A percentile compares a stretch with the other conserved stretches of the same genome.
Evolutionary conservation across 2,113 vertebrate genomes (phyloP).

Genomic region (Blennius ocellaris): DNA sequence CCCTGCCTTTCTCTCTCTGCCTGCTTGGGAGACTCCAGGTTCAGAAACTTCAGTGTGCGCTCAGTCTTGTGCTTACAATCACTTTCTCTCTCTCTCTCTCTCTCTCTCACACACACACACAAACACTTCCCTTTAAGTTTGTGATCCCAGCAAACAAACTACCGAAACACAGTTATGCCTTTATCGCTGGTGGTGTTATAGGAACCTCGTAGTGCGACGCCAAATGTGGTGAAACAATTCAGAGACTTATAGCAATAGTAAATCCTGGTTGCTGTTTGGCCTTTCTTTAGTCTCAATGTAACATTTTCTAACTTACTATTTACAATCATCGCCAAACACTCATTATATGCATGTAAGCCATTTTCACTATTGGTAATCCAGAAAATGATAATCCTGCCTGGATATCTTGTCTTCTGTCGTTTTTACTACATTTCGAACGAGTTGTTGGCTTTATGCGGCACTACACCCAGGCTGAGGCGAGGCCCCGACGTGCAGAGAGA

Average conservation of each 20-base stretch:
- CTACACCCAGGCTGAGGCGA: conserved; percentile 24
- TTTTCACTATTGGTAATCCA: conserved; percentile 31
- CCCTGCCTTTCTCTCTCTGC: conserved; percentile 2
- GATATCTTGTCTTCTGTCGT: conserved; percentile 40
- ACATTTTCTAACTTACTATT: conserved; percentile 29
- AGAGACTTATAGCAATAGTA: conserved; percentile 75
- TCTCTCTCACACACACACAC: conserved; percentile 21
- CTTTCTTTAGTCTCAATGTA: conserved; percentile 56
- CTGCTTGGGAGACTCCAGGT: conserved; percentile 44
- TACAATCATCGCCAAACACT: conserved; percentile 63
- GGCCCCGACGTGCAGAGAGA: conserved; percentile 49
- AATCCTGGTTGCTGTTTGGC: conserved; percentile 72
- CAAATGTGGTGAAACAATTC: conserved; percentile 39
- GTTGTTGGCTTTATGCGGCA: conserved; percentile 26
- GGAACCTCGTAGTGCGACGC: conserved; percentile 52
- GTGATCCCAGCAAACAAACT: conserved; percentile 63
- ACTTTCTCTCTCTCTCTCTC: conserved; percentile 19
- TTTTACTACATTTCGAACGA: conserved; percentile 38
- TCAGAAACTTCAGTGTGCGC: conserved; percentile 33
- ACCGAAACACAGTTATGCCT: conserved; percentile 74
- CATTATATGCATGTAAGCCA: conserved; percentile 66
- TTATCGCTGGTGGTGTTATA: conserved; percentile 56
- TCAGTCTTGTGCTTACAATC: conserved; percentile 58
- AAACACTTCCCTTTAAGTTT: conserved; percentile 66
- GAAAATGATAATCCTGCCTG: conserved; percentile 17